phyloP scores from a whole-genome alignment of 2,797 vertebrate genomes.

The Ptychadena robeensis region DNA sequence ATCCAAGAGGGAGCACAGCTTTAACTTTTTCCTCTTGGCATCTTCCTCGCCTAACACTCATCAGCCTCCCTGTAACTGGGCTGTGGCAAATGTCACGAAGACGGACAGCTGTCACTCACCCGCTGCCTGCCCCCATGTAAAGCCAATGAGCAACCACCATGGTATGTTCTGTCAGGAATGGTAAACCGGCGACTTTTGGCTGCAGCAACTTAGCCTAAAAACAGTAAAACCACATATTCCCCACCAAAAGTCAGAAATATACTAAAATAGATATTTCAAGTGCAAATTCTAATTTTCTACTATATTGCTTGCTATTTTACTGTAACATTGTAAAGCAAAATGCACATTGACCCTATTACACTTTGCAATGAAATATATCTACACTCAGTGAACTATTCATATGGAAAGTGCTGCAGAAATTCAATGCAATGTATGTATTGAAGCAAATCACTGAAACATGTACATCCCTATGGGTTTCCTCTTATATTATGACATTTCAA shows the following conservation, averaged over 20 bases:
- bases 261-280: conserved; percentile 15
- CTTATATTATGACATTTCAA: conserved; percentile 54
- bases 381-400: conserved; percentile 50
- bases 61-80: no score
- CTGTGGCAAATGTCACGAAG: no score
- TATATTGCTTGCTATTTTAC: conserved; percentile 36
- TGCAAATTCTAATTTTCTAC: conserved; percentile 33
- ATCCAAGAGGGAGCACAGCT: no score
- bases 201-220: no score
- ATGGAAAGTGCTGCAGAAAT: conserved; percentile 50
- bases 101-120: no score
- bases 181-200: no score
- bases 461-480: conserved; percentile 47
- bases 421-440: conserved; percentile 49
- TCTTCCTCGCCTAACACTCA: no score
- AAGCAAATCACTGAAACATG: conserved; percentile 47
- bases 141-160: no score
- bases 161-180: no score
- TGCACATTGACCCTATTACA: conserved; percentile 44
- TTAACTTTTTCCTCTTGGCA: no score
- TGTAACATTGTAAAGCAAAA: conserved; percentile 37
- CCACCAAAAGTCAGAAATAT: neutral
- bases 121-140: no score
- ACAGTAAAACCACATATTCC: neutral
- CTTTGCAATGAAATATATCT: conserved; percentile 41